These are phyloP conservation scores for Hyppa rectilinea DNA, from an alignment of 2,888 invertebrate species.

Conservation along the genomic window DNA sequence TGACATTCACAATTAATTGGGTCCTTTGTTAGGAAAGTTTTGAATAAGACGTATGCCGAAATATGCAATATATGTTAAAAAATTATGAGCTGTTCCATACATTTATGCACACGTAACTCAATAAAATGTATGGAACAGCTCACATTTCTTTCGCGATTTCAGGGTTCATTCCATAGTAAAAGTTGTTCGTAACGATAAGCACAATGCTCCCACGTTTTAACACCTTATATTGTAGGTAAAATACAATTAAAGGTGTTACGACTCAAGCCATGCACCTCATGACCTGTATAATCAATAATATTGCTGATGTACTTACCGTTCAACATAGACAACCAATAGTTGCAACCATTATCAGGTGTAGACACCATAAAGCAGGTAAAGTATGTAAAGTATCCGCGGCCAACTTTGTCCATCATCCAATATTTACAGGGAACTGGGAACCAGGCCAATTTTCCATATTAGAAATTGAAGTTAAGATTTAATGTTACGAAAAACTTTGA, in stretches of 20 bases:
- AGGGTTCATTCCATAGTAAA: too few species aligned
- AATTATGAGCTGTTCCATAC: too few species aligned
- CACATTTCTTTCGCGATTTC: too few species aligned
- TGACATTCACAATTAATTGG: conserved; percentile 37
- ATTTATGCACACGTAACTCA: too few species aligned
- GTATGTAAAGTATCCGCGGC: conserved; percentile 30
- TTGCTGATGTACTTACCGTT: neutral
- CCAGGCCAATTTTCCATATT: conserved; percentile 58
- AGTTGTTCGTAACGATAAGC: too few species aligned
- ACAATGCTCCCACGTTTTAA: too few species aligned
- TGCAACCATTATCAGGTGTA: neutral
- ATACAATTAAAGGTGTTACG: neutral
- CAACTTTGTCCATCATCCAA: conserved; percentile 53
- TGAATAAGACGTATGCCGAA: neutral
- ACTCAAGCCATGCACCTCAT: neutral
- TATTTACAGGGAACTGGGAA: conserved; percentile 51
- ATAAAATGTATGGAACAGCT: too few species aligned
- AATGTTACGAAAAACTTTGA: conserved; percentile 52
- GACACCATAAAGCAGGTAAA: conserved; percentile 3
- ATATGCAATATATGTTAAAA: conserved; percentile 3
- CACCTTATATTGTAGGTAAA: neutral
- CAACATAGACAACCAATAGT: neutral
- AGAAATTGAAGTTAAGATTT: conserved; percentile 57
- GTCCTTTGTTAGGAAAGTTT: conserved; percentile 29
- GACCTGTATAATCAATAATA: conserved; percentile 26